Percentiles rank a stretch among this genome's conserved stretches.
These are phyloP conservation scores for Tinamus major DNA, from an alignment of 2,797 vertebrate species.

Conservation along the genomic window DNA sequence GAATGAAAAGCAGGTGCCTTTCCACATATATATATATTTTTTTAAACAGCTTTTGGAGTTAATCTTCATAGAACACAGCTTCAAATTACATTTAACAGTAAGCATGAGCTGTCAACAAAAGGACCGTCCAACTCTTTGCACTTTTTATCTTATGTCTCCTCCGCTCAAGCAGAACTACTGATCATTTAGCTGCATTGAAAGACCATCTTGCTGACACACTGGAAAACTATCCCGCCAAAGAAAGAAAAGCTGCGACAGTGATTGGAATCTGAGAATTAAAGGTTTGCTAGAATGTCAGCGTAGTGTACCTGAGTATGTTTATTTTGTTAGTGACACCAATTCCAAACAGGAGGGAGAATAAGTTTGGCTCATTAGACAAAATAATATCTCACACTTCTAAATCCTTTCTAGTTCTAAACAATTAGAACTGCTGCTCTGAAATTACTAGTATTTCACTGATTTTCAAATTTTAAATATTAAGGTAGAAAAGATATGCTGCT, in stretches of 20 bases:
- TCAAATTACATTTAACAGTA: background rate
- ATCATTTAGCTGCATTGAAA: background rate
- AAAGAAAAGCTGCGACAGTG: background rate
- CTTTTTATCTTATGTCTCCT: background rate
- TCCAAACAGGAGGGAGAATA: background rate
- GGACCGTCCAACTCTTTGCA: background rate
- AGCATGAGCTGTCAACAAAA: background rate
- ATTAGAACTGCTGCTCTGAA: background rate
- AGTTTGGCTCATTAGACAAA: background rate
- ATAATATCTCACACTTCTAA: background rate
- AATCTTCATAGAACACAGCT: constrained; percentile 24
- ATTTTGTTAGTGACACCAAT: background rate
- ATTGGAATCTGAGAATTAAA: background rate
- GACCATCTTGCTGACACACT: background rate
- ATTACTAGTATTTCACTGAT: background rate
- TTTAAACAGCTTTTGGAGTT: background rate
- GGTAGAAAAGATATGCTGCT: background rate
- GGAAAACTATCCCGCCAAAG: constrained; percentile 1
- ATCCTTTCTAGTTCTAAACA: background rate
- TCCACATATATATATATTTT: background rate
- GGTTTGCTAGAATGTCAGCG: background rate
- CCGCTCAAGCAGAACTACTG: background rate
- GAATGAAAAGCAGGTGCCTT: background rate
- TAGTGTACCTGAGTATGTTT: background rate
- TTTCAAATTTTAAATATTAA: background rate